Evolutionary conservation across 53 echinoderm and acorn worm genomes (phyloP).

Genomic region (Stichopus horrens): DNA sequence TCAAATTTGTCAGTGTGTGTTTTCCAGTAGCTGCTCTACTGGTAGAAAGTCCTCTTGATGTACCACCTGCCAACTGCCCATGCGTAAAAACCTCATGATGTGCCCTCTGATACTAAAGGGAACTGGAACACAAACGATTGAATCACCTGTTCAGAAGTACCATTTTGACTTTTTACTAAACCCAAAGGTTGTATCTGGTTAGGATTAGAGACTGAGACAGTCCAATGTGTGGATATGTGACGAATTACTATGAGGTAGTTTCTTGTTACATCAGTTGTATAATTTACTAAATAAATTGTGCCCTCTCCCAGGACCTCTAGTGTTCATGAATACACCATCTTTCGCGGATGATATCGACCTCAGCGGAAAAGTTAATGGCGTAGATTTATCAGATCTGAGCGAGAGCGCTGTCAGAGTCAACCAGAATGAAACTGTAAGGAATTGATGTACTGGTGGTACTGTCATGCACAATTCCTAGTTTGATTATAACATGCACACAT

Average conservation of each 20-base stretch:
- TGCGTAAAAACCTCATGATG: too few relatives aligned
- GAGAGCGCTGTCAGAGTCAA: constrained; percentile 18
- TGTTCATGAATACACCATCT: constrained; percentile 12
- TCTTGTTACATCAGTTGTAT: not conserved
- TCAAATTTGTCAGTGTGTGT: too few relatives aligned
- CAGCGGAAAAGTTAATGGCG: constrained; percentile 34
- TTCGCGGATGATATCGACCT: constrained; percentile 27
- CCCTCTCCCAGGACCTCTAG: constrained; percentile 5
- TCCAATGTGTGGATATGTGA: not conserved
- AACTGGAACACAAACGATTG: too few relatives aligned
- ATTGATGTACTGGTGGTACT: not conserved
- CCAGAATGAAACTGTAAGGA: constrained; percentile 46
- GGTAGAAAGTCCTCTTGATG: too few relatives aligned
- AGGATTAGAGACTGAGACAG: not conserved
- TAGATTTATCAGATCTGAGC: constrained; percentile 27
- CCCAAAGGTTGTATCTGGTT: too few relatives aligned
- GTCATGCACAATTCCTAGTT: not conserved
- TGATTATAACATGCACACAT: not conserved
- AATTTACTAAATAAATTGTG: not conserved
- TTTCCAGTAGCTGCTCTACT: too few relatives aligned
- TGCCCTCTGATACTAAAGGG: too few relatives aligned
- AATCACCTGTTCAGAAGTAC: too few relatives aligned
- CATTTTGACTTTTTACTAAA: too few relatives aligned
- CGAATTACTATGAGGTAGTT: not conserved
- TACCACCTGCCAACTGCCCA: too few relatives aligned